Conservation (phyloP, 2,113 vertebrate species). For the Gadus macrocephalus region DNA sequence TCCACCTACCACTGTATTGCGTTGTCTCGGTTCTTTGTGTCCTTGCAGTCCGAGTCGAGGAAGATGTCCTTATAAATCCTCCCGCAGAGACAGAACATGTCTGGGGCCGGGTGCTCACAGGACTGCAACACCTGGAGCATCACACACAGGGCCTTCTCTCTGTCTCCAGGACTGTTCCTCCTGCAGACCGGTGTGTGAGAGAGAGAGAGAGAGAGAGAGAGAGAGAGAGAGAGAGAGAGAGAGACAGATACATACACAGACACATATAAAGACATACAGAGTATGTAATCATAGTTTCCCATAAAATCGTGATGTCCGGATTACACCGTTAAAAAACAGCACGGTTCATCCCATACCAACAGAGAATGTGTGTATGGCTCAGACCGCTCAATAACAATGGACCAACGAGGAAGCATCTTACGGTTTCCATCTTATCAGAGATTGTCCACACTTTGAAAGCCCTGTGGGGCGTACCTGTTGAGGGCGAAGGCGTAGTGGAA, state of each 20-base stretch:
- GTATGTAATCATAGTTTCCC: no score
- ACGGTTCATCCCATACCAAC: no score
- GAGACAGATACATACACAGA: no score
- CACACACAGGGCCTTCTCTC: constrained; percentile 84
- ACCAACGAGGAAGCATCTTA: no score
- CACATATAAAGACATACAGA: no score
- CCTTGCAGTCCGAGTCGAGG: constrained; percentile 88
- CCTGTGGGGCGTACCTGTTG: constrained; percentile 76
- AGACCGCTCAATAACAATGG: neutral
- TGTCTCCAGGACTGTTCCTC: constrained; percentile 84
- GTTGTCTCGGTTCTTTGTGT: constrained; percentile 80
- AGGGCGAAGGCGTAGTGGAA: constrained; percentile 95
- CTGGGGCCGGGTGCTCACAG: constrained; percentile 84
- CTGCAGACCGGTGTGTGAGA: constrained; percentile 54
- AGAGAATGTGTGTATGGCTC: neutral
- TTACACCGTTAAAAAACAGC: no score
- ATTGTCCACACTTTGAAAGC: neutral
- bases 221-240: no score
- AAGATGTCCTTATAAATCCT: constrained; percentile 97
- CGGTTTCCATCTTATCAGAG: no score
- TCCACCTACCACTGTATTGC: constrained; percentile 88
- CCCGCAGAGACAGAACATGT: constrained; percentile 96
- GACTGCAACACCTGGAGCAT: constrained; percentile 88
- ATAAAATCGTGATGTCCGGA: no score
- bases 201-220: neutral